Conservation (phyloP, 2,888 invertebrate genomes). For the Heteromyza rotundicornis region DNA sequence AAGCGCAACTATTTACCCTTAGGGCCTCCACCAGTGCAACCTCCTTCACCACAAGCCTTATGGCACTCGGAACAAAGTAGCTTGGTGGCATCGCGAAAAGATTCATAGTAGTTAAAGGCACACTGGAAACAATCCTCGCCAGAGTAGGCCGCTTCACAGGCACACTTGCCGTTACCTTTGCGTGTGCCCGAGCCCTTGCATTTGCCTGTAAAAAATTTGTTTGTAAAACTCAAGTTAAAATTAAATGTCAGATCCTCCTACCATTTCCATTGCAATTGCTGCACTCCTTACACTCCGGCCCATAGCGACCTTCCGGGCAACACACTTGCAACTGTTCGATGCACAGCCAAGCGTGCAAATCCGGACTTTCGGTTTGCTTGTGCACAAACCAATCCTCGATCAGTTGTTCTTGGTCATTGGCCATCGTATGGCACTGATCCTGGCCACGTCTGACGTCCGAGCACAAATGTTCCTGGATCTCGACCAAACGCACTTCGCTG, state of each 20-base stretch:
- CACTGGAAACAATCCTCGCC: conserved; percentile 84
- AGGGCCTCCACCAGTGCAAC: conserved; percentile 75
- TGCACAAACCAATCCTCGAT: conserved; percentile 91
- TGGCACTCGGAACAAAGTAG: conserved; percentile 82
- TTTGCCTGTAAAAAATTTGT: conserved; percentile 58
- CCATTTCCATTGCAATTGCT: conserved; percentile 82
- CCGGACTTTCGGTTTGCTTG: conserved; percentile 66
- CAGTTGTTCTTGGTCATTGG: conserved; percentile 80
- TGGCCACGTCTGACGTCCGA: conserved; percentile 74
- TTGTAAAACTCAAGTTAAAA: too few species aligned
- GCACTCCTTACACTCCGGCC: conserved; percentile 81
- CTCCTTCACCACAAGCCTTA: conserved; percentile 74
- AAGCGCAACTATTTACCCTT: conserved; percentile 64
- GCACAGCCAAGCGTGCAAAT: conserved; percentile 79
- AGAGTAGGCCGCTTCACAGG: conserved; percentile 81
- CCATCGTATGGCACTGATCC: conserved; percentile 81
- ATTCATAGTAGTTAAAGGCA: conserved; percentile 72
- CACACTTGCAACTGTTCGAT: conserved; percentile 78
- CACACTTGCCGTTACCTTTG: conserved; percentile 90
- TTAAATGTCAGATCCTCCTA: conserved; percentile 19
- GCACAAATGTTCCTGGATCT: conserved; percentile 89
- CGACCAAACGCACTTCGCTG: conserved; percentile 88
- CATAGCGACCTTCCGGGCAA: conserved; percentile 85
- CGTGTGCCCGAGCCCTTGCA: conserved; percentile 86
- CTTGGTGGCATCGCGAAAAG: conserved; percentile 77